Base-by-base conservation (phyloP, 64 coral and sea anemone species). In the Stichodactyla helianthus region DNA sequence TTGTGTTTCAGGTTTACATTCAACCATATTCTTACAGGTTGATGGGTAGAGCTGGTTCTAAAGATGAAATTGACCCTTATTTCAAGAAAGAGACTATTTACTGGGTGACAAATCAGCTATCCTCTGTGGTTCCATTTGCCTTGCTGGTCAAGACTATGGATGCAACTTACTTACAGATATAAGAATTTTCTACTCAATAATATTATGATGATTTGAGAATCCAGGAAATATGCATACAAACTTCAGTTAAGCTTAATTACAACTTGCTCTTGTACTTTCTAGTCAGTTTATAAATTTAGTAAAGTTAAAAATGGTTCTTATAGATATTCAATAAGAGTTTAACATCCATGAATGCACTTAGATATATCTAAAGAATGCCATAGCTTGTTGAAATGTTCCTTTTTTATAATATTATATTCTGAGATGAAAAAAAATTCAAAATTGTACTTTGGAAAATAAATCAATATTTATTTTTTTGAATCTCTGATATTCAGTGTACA, bases 1-100 rank as follows among this genome's bases (percentile, higher is more conserved):
- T 95, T 59, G 93, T 93, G 6, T 77, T 99, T 2, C 97, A 99
- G 71, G 97, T 94, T 0, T 99, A 93, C 82, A 92, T 99, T 74
- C 89, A 95, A 74, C 97, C 97, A 23, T 94, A 89, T 68, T 95
- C 97, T 22, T 99, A 93, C 71, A 83, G 88, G 83, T 88, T 92
- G 76, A 99, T 99, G 97, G 88, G 93, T 52, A 83, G 93, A 91
- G 80, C 91, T 58, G 97, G 97, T 17, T 78, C 83, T 35, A 86
- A 77, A 15, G 95, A 94, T 28, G 97, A 99, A 89, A 95, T 99
- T 85, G 97, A 99, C 88, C 97, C 97, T 64, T 95, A 93, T 90
- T 99, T 99, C 79, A 87, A 93, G 86, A 99, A 87, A 18, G 91
- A 95, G 26, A 85, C 88, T 54, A 99, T 99, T 60, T 99, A 99